Evolutionary conservation across 2,113 vertebrate genomes (phyloP).

Genomic region (Tricholaema leucomelas): DNA sequence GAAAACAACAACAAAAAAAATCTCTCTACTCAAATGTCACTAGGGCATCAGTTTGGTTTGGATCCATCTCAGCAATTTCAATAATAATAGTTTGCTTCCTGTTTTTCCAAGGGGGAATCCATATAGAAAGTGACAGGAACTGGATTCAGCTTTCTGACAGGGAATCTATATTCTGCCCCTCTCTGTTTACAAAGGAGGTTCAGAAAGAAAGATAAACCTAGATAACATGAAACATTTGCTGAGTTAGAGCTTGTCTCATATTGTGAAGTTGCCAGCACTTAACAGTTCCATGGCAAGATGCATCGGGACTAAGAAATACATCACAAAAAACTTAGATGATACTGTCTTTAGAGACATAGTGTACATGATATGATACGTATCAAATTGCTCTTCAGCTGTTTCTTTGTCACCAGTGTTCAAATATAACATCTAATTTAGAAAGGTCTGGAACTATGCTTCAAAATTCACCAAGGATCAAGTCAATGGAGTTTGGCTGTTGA

Average conservation of each 20-base stretch:
- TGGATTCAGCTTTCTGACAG: constrained; percentile 11
- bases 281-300: background rate
- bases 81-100: constrained; percentile 33
- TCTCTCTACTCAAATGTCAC: constrained; percentile 47
- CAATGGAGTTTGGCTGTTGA: background rate
- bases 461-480: background rate
- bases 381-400: background rate
- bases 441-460: background rate
- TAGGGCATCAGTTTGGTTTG: background rate
- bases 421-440: background rate
- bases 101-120: constrained; percentile 1
- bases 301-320: background rate
- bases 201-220: constrained; percentile 33
- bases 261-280: constrained; percentile 11
- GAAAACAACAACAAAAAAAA: constrained; percentile 45
- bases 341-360: background rate
- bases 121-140: constrained; percentile 14
- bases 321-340: background rate
- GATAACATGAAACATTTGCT: constrained; percentile 24
- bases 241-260: background rate
- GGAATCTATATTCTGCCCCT: constrained; percentile 42
- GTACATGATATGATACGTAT: background rate
- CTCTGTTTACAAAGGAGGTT: constrained; percentile 37
- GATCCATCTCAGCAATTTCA: constrained; percentile 22
- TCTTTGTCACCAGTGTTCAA: background rate